Evolutionary conservation across 1,140 invertebrate species (phyloP).

Genomic region (Lamellibrachia luymesi): DNA sequence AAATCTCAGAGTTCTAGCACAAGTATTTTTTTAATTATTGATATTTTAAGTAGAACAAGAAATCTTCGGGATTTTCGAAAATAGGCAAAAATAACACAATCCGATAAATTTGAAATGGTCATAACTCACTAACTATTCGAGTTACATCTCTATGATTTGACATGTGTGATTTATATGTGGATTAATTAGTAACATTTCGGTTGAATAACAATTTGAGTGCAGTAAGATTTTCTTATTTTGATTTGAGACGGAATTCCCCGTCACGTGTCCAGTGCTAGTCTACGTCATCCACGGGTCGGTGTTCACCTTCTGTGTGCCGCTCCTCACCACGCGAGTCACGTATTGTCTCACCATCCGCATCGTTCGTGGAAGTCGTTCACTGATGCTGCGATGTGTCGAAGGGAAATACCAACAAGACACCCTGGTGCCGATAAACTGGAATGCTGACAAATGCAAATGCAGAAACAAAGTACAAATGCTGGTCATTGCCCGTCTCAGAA

Average conservation of each 20-base stretch:
- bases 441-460: neutral
- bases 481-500: neutral
- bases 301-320: conserved; percentile 91
- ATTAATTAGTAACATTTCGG: no score
- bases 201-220: no score
- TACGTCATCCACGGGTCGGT: conserved; percentile 69
- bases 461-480: neutral
- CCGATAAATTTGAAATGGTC: no score
- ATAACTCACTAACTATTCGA: no score
- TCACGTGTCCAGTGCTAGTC: conserved; percentile 81
- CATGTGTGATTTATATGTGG: no score
- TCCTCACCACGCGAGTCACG: conserved; percentile 89
- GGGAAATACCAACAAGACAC: neutral
- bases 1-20: no score
- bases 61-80: no score
- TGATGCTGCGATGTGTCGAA: conserved; percentile 40
- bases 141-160: no score
- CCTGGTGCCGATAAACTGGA: neutral
- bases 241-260: conserved; percentile 53
- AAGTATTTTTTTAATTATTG: no score
- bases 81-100: no score
- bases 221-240: no score
- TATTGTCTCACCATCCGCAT: conserved; percentile 83
- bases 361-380: conserved; percentile 44
- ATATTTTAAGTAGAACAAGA: no score